Evolutionary conservation across 2,113 vertebrate species (phyloP), one percentile per base, ranked within the genome.

Genomic region (Tetraodon nigroviridis): DNA sequence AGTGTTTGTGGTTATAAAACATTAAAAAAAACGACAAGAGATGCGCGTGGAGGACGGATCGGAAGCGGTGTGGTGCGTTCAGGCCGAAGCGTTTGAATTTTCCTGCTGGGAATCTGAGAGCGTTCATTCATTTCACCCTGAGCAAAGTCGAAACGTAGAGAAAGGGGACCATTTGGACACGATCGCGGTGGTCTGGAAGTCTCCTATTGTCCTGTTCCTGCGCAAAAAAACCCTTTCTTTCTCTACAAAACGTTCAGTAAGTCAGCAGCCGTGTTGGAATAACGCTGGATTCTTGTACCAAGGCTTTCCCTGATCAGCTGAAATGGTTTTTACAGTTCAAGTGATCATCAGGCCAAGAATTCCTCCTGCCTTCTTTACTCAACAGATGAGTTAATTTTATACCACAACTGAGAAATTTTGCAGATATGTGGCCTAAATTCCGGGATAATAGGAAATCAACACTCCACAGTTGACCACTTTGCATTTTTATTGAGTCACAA

Each of bases 101-200:
- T 22, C 51, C 55, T 22, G 73, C 12, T 57, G 68, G 53, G 53
- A 22, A 52, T 62, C 24, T 60, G 53, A 56, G 44, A 3, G 64
- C 48, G 47, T 55, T 65, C 85, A 82, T 88, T 83, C 84, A 84
- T 88, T 79, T 64, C 10, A n/a, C 49, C 2, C 57, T 61, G 71
- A 56, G 44, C 48, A 29, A 45, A 51, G 45, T 37, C 32, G 24
- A 20, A 53, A 55, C 29, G 44, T 41, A 42, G 18, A 57, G 58
- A 56, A 66, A 49, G 29, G 13, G 7, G 55, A 56, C 74, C 73
- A 69, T 58, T 75, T 51, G 70, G 66, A 73, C 73, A 62, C 71
- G 47, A 49, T 50, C 70, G 11, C 47, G 27, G 58, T 67, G 76
- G 80, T 69, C 78, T 73, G 61, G 71, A 73, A 72, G 78, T 67